These are phyloP conservation scores for Henricia sp. DNA, from an alignment of 53 echinoderm and acorn worm genomes.

Conservation along the genomic window DNA sequence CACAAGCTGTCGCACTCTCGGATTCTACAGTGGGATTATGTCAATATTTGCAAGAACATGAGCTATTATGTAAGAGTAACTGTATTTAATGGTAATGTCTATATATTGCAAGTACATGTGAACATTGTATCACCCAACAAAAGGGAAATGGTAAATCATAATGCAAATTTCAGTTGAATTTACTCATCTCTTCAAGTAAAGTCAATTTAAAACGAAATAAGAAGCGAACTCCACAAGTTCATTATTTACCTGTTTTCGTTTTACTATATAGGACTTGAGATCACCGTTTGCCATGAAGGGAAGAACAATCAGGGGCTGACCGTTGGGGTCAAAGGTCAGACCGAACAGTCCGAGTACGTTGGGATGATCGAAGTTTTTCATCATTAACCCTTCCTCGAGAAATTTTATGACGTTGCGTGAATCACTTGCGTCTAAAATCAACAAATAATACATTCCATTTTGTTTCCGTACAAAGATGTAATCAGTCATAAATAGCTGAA, in stretches of 20 bases:
- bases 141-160: no score
- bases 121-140: neutral
- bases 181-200: neutral
- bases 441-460: no score
- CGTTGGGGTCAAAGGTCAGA: slow-evolving; percentile 29
- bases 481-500: neutral
- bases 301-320: slow-evolving; percentile 43
- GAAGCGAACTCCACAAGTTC: no score
- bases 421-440: slow-evolving; percentile 12
- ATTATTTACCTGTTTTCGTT: slow-evolving; percentile 16
- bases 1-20: slow-evolving; percentile 9
- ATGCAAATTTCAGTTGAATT: no score
- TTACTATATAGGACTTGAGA: slow-evolving; percentile 26
- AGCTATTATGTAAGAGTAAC: no score
- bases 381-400: slow-evolving; percentile 52
- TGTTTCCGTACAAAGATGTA: neutral
- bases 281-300: slow-evolving; percentile 50
- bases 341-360: slow-evolving; percentile 47
- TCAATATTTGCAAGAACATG: no score
- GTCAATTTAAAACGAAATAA: neutral
- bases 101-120: neutral
- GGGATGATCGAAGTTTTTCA: slow-evolving; percentile 51
- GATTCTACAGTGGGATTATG: neutral
- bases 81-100: neutral
- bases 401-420: slow-evolving; percentile 22